phyloP scores from a whole-genome alignment of 2,888 invertebrate species.

The Deilephila porcellus region DNA sequence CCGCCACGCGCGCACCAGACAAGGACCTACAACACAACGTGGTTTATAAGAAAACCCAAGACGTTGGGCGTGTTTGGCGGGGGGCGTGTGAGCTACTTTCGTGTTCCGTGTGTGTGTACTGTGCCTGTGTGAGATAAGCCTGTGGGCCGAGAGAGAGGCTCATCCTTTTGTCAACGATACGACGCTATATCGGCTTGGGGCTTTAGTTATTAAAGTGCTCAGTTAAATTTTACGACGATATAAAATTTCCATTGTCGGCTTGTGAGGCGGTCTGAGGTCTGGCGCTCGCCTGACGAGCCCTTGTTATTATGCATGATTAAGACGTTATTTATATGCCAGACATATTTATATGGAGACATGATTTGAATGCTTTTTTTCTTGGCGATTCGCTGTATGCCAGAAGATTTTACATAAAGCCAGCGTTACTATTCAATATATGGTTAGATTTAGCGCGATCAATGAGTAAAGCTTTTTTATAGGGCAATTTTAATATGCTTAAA shows the following conservation, averaged over 20 bases:
- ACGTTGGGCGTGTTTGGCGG: conserved; percentile 85
- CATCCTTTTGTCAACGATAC: conserved; percentile 83
- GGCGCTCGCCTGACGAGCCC: conserved; percentile 46
- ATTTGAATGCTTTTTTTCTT: conserved; percentile 17
- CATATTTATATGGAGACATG: conserved; percentile 28
- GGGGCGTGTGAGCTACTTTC: conserved; percentile 79
- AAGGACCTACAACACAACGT: conserved; percentile 79
- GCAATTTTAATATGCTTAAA: too few relatives aligned
- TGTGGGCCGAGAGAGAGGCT: conserved; percentile 57
- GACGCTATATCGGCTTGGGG: conserved; percentile 75
- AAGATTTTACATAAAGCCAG: conserved; percentile 34
- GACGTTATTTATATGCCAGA: conserved; percentile 39
- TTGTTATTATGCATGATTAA: conserved; percentile 43
- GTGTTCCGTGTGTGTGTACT: conserved; percentile 64
- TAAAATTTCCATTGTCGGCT: conserved; percentile 76
- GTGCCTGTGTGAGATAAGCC: conserved; percentile 59
- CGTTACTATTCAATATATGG: neutral
- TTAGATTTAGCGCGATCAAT: neutral
- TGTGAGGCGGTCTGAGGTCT: conserved; percentile 58
- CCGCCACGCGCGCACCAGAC: conserved; percentile 52
- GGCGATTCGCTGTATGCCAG: conserved; percentile 16
- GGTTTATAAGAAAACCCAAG: conserved; percentile 85
- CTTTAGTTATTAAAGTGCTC: conserved; percentile 81
- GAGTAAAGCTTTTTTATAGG: too few relatives aligned
- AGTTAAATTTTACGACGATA: conserved; percentile 76